Conservation (phyloP, 2,113 vertebrate genomes). For the Chloropsis cyanopogon region DNA sequence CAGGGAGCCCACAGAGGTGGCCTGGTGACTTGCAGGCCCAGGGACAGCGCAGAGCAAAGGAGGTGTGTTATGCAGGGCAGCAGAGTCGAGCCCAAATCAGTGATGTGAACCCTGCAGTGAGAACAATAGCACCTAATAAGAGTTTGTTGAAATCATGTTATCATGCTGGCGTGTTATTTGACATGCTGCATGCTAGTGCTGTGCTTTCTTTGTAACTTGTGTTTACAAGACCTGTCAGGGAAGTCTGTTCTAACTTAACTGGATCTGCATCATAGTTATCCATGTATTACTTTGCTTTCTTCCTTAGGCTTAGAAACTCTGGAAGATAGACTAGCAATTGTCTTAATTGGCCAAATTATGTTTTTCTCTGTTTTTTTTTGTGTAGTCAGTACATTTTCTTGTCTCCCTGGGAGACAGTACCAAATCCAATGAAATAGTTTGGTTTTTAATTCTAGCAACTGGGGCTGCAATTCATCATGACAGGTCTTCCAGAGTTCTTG, state of each 20-base stretch:
- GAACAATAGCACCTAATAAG: background rate
- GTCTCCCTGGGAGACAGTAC: background rate
- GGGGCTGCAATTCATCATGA: background rate
- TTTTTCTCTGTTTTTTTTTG: background rate
- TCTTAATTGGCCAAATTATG: background rate
- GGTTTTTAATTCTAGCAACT: background rate
- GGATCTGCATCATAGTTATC: accelerated
- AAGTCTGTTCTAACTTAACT: background rate
- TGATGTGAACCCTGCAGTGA: background rate
- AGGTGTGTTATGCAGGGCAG: background rate
- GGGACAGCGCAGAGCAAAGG: background rate
- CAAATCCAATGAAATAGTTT: background rate
- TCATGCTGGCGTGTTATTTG: background rate
- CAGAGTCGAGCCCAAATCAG: background rate
- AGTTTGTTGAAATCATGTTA: background rate
- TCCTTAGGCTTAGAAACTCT: background rate
- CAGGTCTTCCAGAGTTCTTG: background rate
- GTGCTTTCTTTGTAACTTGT: background rate
- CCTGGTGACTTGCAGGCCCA: background rate
- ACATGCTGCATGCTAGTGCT: background rate
- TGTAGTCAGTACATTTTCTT: background rate
- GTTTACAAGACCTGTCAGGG: background rate
- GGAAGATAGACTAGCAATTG: background rate
- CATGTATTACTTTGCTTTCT: background rate
- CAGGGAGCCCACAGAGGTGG: background rate